Evolutionary conservation across 1,140 invertebrate species (phyloP), one percentile per base, ranked within the genome.

Genomic region (Littorina saxatilis): DNA sequence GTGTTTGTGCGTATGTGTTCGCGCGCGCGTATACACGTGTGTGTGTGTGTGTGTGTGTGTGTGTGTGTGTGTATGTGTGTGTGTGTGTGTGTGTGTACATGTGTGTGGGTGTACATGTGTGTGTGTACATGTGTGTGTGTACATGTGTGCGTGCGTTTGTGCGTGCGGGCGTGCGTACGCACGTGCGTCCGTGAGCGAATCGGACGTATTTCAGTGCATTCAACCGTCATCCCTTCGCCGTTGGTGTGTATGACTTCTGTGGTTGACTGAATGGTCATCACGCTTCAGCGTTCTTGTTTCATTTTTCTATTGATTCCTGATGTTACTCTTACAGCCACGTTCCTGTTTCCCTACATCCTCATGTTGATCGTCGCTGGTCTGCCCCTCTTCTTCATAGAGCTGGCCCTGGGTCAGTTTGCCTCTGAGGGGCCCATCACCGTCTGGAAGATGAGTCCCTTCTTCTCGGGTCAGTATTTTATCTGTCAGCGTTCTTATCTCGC

Each of bases 341-440:
- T 94, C 87, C 86, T 93, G 35, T 90, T 94, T 35, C 94, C 94
- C 0, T 94, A 94, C 83, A 82, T 94, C 29, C 88, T 94, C 29
- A 94, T 95, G 81, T 92, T 95, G 85, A 87, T 94, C 27, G 90
- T 94, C 27, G 92, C 94, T 82, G 94, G 94, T 20, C 90, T 93
- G 50, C 93, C 93, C 0, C 84, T 93, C 43, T 94, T 94, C 87
- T 93, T 92, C 82, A 79, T 94, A 40, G 93, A 94, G 79, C 63
- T 93, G 20, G 86, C 88, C 37, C 55, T 93, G 17, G 93, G 92
- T 15, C 93, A 93, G 82, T 93, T 93, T 82, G 84, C 89, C 15
- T 92, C 90, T 32, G 85, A 91, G n/a, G 91, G 93, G 52, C 90
- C 91, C 0, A 86, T 92, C 63, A 89, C 88, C 39, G 88, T 91